Evolutionary conservation across 2,888 invertebrate species (phyloP), one percentile per base, ranked within the genome.

Genomic region (Kuschelorhynchus macadamiae): DNA sequence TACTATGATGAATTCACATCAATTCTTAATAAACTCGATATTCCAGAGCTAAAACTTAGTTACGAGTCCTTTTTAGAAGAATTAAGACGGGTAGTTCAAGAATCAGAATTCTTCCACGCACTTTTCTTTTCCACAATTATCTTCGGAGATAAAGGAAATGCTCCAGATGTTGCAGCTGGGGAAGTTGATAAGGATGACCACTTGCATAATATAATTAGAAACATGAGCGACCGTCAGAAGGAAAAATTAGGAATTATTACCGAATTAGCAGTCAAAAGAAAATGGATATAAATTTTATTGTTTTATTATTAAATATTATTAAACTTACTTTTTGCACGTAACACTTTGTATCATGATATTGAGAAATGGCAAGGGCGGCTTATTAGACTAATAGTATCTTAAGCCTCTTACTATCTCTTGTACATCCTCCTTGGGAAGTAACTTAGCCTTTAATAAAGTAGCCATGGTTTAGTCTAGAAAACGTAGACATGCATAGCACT

Each of bases 1-100:
- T 61, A 61, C 21, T 52, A 61, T 41, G 50, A 49, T 20, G 61
- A 42, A 52, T 50, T 61, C 14, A 44, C 21, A 16, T 14, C 36
- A 8, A 14, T 50, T 18, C 30, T 61, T 8, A 30, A 32, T 12
- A 9, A 14, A 4, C 17, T 18, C 16, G 7, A 61, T 2, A n/a
- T n/a, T n/a, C 14, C 49, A 18, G 20, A 42, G 16, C n/a, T 61
- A 8, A 21, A 61, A 11, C 20, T 61, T 18, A 50, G 52, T 5
- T 61, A 52, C 20, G 49, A 36, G 4, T 30, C 18, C 8, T 61
- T 21, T 17, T 25, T 61, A 1, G 18, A 50, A 12, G 61, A 61
- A 61, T 16, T 61, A 20, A 30, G 30, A 52, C 11, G 16, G 18
- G 30, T 17, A 2, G 33, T 30, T 1, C 11, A 9, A 8, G 32